These are phyloP conservation scores for Petrolisthes manimaculis DNA, from an alignment of 2,888 invertebrate species.

Conservation along the genomic window DNA sequence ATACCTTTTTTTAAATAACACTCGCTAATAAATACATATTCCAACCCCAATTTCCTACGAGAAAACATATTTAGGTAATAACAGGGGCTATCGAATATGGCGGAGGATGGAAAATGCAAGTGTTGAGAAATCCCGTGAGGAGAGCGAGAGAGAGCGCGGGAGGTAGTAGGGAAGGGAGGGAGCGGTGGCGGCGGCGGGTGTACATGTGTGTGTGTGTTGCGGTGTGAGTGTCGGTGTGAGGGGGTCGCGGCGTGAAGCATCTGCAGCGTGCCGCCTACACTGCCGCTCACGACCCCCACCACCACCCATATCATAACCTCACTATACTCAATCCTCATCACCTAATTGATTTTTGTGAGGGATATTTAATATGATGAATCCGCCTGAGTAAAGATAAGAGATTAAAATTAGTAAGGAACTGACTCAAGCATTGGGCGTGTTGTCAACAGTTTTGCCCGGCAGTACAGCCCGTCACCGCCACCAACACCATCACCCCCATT, in stretches of 20 bases:
- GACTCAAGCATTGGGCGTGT: conserved; percentile 35
- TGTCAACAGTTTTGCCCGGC: conserved; percentile 47
- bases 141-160: conserved; percentile 34
- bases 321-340: not conserved
- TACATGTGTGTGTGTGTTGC: conserved; percentile 51
- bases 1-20: not conserved
- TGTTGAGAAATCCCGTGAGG: conserved; percentile 41
- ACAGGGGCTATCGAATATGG: conserved; percentile 24
- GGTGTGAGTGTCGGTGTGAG: conserved; percentile 35
- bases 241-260: conserved; percentile 58
- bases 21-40: not conserved
- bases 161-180: conserved; percentile 27
- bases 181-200: conserved; percentile 35
- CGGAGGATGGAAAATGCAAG: conserved; percentile 32
- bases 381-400: not conserved
- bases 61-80: not conserved
- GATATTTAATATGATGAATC: not conserved
- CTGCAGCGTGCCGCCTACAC: conserved; percentile 60
- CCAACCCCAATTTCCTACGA: not conserved
- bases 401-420: conserved; percentile 18
- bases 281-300: conserved; percentile 40
- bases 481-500: not conserved
- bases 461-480: conserved; percentile 34
- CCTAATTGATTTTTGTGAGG: not conserved
- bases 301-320: not conserved